These are phyloP conservation scores for Heliconius ethilla DNA, from an alignment of 2,888 invertebrate species.

Conservation along the genomic window DNA sequence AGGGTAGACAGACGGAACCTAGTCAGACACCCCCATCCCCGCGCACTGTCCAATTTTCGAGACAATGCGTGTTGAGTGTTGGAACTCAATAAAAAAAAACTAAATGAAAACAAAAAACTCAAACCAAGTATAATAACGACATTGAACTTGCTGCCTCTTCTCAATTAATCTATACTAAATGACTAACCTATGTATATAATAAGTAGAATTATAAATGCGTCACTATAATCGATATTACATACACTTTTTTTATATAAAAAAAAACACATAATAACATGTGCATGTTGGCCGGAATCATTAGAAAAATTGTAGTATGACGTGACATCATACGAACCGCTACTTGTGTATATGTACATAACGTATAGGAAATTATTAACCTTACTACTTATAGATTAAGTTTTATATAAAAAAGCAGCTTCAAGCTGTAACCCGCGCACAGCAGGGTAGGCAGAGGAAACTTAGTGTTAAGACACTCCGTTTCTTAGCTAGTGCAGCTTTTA, in stretches of 20 bases:
- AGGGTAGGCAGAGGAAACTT: no score
- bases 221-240: constrained; percentile 11
- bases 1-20: no score
- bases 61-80: no score
- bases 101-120: not conserved
- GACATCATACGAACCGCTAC: constrained; percentile 9
- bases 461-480: no score
- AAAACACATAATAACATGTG: constrained; percentile 14
- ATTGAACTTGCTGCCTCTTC: not conserved
- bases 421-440: no score
- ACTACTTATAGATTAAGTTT: not conserved
- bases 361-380: not conserved
- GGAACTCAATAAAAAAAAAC: not conserved
- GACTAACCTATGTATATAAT: not conserved
- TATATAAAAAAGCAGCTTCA: no score
- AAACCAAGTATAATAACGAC: not conserved
- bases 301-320: constrained; percentile 17
- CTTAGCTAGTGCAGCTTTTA: no score
- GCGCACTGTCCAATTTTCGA: no score
- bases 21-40: not conserved
- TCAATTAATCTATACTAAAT: not conserved
- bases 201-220: constrained; percentile 3
- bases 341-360: not conserved
- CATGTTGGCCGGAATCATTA: constrained; percentile 9
- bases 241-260: constrained; percentile 5